These are phyloP conservation scores for Meleagris gallopavo DNA, from an alignment of 2,113 vertebrate species.

Conservation along the genomic window DNA sequence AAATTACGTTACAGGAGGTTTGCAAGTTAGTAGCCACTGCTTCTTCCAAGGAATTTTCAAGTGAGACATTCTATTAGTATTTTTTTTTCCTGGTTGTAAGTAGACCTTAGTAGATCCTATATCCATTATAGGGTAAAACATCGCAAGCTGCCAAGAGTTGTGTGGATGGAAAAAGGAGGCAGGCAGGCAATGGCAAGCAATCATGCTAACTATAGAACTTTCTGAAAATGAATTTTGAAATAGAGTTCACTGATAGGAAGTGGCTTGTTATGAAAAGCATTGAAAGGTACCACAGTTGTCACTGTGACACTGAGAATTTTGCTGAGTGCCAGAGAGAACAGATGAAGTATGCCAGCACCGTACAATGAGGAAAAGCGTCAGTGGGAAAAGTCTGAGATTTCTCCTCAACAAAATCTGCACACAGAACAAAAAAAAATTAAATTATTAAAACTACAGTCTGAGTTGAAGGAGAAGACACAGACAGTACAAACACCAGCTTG, in stretches of 20 bases:
- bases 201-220: neutral
- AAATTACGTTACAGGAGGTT: neutral
- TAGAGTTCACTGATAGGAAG: neutral
- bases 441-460: neutral
- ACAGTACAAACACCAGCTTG: neutral
- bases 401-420: neutral
- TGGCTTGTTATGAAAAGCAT: neutral
- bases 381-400: neutral
- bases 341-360: neutral
- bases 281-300: neutral
- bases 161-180: neutral
- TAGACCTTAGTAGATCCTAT: neutral
- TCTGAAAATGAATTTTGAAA: neutral
- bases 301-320: neutral
- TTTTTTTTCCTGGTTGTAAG: neutral
- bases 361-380: neutral
- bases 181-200: neutral
- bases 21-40: neutral
- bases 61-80: neutral
- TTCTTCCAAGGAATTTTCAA: neutral
- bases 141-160: neutral
- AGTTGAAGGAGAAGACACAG: neutral
- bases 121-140: neutral
- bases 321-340: neutral
- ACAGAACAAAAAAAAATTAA: neutral